These are phyloP conservation scores for Parus major DNA, from an alignment of 2,113 vertebrate genomes.

Conservation along the genomic window DNA sequence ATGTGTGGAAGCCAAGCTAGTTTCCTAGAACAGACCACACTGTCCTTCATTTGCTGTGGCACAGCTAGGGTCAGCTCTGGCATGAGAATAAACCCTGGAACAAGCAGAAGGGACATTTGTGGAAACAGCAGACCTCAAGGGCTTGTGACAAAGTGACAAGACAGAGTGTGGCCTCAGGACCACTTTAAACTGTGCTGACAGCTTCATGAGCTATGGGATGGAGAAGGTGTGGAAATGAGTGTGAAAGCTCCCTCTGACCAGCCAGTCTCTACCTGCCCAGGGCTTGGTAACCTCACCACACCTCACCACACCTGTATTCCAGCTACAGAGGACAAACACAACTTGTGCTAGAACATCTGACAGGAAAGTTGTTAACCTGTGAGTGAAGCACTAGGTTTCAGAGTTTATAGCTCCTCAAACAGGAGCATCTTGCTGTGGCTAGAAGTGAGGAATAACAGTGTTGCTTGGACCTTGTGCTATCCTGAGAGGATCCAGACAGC, in stretches of 20 bases:
- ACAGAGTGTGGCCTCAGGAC: neutral
- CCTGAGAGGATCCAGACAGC: neutral
- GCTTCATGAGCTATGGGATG: neutral
- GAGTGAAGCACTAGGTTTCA: neutral
- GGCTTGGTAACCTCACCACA: neutral
- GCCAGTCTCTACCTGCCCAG: neutral
- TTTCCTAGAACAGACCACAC: neutral
- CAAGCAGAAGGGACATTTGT: neutral
- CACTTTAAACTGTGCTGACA: neutral
- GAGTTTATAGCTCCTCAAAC: neutral
- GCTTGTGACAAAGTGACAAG: neutral
- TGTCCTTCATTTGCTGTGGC: neutral
- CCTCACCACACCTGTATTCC: neutral
- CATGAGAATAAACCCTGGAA: neutral
- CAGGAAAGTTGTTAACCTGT: neutral
- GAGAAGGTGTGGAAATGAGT: neutral
- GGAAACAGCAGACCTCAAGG: neutral
- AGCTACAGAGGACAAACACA: neutral
- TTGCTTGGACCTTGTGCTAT: neutral
- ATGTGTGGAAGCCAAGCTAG: neutral
- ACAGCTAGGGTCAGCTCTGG: neutral
- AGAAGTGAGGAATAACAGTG: neutral
- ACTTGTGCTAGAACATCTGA: neutral
- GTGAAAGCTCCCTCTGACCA: neutral
- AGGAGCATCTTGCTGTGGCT: neutral